A percentile compares a stretch with the other conserved stretches of the same genome.
These are phyloP conservation scores for Listrodromus nycthemerus DNA, from an alignment of 2,888 invertebrate genomes.

Conservation along the genomic window DNA sequence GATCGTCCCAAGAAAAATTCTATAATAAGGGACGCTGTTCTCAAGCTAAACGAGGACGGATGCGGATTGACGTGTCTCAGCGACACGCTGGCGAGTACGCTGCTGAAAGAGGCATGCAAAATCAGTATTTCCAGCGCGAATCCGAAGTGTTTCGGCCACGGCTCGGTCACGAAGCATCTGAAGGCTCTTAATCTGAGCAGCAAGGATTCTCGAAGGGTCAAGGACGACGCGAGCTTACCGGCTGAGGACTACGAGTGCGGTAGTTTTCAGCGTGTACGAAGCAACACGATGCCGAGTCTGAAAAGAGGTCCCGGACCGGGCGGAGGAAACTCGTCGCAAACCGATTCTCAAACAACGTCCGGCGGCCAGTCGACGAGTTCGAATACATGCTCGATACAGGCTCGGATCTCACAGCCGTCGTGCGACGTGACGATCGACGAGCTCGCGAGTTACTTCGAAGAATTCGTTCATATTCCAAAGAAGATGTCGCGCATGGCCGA, in stretches of 20 bases:
- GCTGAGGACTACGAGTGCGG: constrained; percentile 76
- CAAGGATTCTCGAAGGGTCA: constrained; percentile 75
- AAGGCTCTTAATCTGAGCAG: constrained; percentile 77
- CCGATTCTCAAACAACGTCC: constrained; percentile 61
- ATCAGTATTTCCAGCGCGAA: constrained; percentile 76
- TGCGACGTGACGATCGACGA: constrained; percentile 97
- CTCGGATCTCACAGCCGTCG: constrained; percentile 88
- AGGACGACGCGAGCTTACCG: constrained; percentile 80
- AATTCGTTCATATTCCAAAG: constrained; percentile 97
- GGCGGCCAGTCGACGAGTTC: constrained; percentile 75
- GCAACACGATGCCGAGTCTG: constrained; percentile 83
- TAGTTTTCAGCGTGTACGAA: constrained; percentile 81
- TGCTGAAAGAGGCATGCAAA: constrained; percentile 78
- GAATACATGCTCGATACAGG: constrained; percentile 92
- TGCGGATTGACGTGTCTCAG: constrained; percentile 71
- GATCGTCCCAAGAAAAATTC: constrained; percentile 76
- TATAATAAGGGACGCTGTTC: constrained; percentile 81
- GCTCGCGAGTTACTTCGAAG: constrained; percentile 97
- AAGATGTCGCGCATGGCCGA: constrained; percentile 99
- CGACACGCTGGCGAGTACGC: constrained; percentile 74
- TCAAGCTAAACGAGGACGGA: constrained; percentile 75
- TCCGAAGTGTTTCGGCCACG: constrained; percentile 78
- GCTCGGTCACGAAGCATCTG: constrained; percentile 81
- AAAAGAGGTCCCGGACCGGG: constrained; percentile 81
- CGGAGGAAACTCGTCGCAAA: constrained; percentile 66